Percentiles rank a stretch among this genome's conserved stretches.
Conservation (phyloP, 2,797 vertebrate genomes). For the Tolypeutes matacus region DNA sequence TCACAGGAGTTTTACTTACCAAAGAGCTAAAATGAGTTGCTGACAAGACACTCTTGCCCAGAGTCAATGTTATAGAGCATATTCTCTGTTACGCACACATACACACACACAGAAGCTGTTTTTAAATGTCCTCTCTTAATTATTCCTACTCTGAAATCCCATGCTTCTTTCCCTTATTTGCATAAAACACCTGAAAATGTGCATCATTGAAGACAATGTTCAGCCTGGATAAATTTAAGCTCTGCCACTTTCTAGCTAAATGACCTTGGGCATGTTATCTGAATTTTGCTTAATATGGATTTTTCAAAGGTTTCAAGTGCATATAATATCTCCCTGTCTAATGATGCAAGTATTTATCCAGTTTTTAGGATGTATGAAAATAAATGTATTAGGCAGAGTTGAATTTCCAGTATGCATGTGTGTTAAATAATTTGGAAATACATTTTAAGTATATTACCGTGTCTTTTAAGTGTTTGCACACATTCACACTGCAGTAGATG, state of each 20-base stretch:
- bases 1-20: background rate
- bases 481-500: background rate
- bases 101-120: background rate
- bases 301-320: constrained; percentile 59
- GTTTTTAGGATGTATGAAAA: constrained; percentile 45
- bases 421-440: constrained; percentile 25
- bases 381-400: background rate
- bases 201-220: background rate
- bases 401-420: background rate
- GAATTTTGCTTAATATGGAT: constrained; percentile 4
- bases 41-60: background rate
- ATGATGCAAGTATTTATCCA: background rate
- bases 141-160: background rate
- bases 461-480: background rate
- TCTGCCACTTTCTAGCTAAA: background rate
- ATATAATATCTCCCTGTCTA: background rate
- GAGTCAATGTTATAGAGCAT: background rate
- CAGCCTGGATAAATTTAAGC: background rate
- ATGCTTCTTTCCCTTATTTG: background rate
- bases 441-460: constrained; percentile 1
- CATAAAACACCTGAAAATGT: background rate
- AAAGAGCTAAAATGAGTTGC: constrained; percentile 6
- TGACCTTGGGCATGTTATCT: background rate
- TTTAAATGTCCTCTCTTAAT: background rate
- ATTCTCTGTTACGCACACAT: background rate